Conservation (phyloP, 2,113 vertebrate genomes). For the Octodon degus region DNA sequence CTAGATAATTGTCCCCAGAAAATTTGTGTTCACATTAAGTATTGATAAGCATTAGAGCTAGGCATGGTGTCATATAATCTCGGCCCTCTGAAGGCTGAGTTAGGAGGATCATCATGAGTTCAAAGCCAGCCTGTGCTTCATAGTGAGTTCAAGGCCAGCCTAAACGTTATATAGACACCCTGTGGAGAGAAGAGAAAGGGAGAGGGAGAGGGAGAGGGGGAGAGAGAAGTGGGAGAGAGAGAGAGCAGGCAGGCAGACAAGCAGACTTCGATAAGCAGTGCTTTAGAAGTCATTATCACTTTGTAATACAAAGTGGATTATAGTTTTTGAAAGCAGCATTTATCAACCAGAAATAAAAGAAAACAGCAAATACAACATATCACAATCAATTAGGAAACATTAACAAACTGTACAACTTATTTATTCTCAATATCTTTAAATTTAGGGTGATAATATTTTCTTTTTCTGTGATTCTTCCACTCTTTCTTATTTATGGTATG, state of each 20-base stretch:
- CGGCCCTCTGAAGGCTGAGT: not conserved
- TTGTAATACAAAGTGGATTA: not conserved
- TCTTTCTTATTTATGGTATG: not conserved
- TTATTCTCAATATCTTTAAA: slow-evolving; percentile 11
- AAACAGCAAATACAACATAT: not conserved
- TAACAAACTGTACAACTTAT: not conserved
- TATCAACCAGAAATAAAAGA: not conserved
- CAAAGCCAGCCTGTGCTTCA: not conserved
- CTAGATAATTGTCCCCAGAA: not conserved
- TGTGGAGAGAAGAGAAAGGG: not conserved
- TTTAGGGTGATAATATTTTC: not conserved
- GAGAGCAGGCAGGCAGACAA: not conserved
- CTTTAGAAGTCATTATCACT: not conserved
- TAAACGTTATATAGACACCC: not conserved
- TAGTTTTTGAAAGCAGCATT: not conserved
- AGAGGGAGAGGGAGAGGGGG: too few relatives aligned
- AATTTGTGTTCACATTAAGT: slow-evolving; percentile 2
- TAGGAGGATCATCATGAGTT: not conserved
- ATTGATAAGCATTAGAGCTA: not conserved
- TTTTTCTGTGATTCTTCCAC: slow-evolving; percentile 4
- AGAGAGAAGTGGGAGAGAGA: not conserved
- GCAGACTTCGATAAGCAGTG: not conserved
- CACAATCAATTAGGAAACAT: not conserved
- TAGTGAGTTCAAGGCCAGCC: not conserved
- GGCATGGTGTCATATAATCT: not conserved